Conservation (phyloP, 2,113 vertebrate species). For the Stegostoma tigrinum region DNA sequence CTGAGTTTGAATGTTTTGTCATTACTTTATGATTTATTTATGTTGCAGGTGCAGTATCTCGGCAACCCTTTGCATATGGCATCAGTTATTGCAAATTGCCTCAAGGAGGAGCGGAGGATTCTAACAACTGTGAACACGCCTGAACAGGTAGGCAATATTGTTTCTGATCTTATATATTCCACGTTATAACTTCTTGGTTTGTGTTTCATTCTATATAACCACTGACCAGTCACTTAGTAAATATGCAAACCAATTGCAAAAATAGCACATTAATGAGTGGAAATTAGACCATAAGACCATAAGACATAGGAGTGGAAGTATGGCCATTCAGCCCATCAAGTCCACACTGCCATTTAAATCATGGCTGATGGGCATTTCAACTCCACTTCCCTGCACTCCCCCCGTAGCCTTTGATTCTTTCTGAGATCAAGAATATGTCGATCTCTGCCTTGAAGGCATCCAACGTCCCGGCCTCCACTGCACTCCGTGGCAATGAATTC, state of each 20-base stretch:
- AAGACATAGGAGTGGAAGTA: too few species aligned
- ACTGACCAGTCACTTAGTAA: not conserved
- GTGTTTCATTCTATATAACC: not conserved
- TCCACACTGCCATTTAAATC: too few species aligned
- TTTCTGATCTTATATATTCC: not conserved
- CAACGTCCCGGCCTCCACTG: too few species aligned
- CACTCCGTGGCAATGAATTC: too few species aligned
- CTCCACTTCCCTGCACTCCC: too few species aligned
- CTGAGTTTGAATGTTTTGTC: not conserved
- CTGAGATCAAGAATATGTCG: too few species aligned
- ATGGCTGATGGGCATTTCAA: too few species aligned
- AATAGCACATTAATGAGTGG: not conserved
- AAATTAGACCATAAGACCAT: too few species aligned
- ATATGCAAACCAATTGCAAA: not conserved
- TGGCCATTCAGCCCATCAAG: too few species aligned
- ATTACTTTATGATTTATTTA: constrained; percentile 39
- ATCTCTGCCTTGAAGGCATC: too few species aligned
- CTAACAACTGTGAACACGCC: constrained; percentile 78
- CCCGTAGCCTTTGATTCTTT: too few species aligned
- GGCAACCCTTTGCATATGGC: constrained; percentile 76
- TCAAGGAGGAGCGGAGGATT: constrained; percentile 86
- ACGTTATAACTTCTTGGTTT: not conserved
- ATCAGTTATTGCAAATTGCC: constrained; percentile 78
- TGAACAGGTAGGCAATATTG: constrained; percentile 72
- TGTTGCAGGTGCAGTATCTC: constrained; percentile 75